Base-by-base conservation (phyloP, 2,888 invertebrate genomes). In the Harmothoe impar region DNA sequence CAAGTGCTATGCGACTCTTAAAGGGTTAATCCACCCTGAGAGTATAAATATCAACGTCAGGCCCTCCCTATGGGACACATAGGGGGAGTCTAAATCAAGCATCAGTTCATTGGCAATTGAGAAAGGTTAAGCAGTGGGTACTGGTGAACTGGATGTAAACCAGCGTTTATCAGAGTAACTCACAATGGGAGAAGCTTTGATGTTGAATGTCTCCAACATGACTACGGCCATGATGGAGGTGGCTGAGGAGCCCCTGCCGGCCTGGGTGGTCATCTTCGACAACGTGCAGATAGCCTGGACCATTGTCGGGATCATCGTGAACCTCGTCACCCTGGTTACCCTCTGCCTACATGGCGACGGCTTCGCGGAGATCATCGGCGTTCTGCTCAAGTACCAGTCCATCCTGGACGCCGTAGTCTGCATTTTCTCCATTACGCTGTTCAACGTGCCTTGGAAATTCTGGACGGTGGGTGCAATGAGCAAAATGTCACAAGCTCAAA, bases 361-460 rank as follows among this genome's bases (percentile, higher is more conserved):
- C 10, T 78, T 78, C 25, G 1, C 33, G 1, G 78, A 78, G 3
- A 78, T 35, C 78, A 78, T 78, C 31, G 17, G 56, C 33, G 5
- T 52, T 23, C 56, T 88, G n/a, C 25, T 88, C 0, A 52, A 31
- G 25, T 62, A 89, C 72, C 89, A 89, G 77, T 33, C 89, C 1
- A n/a, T 51, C 0, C 35, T 89, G 12, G 89, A 89, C 29, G 89
- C 78, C 5, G n/a, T 78, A 7, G 89, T 89, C 35, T 89, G 89
- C 52, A 20, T 51, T 0, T 89, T 89, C 31, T 43, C 77, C 10
- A 25, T 62, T 0, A 17, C 33, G 20, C 35, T 62, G 15, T 89
- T 68, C 68, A 35, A 62, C 23, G 10, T 68, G 89, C 89, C 89
- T 5, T 17, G 31, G 31, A n/a, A n/a, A n/a, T 68, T 89, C 33